These are phyloP conservation scores for Plecotus auritus DNA, from an alignment of 2,113 vertebrate genomes.

Conservation along the genomic window DNA sequence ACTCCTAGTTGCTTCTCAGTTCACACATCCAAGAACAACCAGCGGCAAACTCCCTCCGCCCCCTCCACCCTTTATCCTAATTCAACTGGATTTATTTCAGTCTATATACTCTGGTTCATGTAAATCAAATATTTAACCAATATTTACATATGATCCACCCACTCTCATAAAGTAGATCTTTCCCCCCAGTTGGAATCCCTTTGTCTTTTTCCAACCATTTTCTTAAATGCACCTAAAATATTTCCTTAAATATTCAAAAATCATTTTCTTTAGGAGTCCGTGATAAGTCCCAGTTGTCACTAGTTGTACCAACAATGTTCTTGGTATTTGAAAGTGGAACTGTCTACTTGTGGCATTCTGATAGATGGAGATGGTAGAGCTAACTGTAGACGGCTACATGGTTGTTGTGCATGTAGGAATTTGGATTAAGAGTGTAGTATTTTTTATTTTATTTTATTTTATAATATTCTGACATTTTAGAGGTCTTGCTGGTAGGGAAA, in stretches of 20 bases:
- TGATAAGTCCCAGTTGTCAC: not conserved
- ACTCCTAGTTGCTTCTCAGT: not conserved
- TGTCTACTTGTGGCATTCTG: not conserved
- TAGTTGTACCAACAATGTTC: not conserved
- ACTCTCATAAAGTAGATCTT: not conserved
- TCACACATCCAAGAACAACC: not conserved
- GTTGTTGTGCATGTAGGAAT: not conserved
- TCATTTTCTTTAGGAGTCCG: not conserved
- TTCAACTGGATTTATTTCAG: not conserved
- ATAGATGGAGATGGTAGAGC: not conserved
- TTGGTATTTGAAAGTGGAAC: not conserved
- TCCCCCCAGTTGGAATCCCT: not conserved
- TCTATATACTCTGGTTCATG: not conserved
- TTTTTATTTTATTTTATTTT: not conserved
- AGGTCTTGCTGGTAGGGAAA: not conserved
- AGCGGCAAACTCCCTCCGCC: not conserved
- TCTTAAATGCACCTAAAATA: not conserved
- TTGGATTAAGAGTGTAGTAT: not conserved
- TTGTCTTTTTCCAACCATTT: not conserved
- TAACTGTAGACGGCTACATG: not conserved
- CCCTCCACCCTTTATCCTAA: not conserved
- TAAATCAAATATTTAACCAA: not conserved
- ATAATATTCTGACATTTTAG: not conserved
- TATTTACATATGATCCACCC: not conserved
- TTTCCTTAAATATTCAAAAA: not conserved